phyloP scores from a whole-genome alignment of 2,888 invertebrate genomes.

The Drepana falcataria region DNA sequence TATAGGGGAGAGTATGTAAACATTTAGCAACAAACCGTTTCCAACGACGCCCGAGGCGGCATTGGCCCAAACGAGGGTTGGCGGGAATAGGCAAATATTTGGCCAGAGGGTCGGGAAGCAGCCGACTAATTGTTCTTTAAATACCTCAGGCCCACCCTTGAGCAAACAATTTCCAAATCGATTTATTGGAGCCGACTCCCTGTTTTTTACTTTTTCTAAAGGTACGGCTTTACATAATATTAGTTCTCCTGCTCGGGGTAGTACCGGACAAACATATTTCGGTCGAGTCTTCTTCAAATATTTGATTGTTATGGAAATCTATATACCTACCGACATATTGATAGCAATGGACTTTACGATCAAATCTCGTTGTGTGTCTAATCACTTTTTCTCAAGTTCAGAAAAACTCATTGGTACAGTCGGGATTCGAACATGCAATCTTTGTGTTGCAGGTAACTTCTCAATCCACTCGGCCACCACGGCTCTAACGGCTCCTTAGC shows the following conservation, averaged over 20 bases:
- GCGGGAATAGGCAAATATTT: slow-evolving; percentile 76
- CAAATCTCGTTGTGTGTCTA: too few relatives aligned
- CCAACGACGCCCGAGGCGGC: slow-evolving; percentile 62
- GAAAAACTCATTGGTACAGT: too few relatives aligned
- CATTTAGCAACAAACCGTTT: slow-evolving; percentile 66
- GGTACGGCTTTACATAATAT: slow-evolving; percentile 26
- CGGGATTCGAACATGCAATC: too few relatives aligned
- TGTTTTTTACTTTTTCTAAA: slow-evolving; percentile 45
- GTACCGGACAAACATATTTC: slow-evolving; percentile 51
- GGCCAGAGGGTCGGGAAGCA: slow-evolving; percentile 67
- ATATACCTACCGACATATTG: background rate
- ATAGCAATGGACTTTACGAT: background rate
- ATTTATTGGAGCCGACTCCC: slow-evolving; percentile 63
- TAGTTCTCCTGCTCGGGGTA: slow-evolving; percentile 32
- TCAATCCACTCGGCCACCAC: too few relatives aligned
- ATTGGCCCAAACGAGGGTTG: slow-evolving; percentile 65
- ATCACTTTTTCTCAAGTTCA: too few relatives aligned
- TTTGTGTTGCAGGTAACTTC: too few relatives aligned
- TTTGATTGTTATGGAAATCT: slow-evolving; percentile 23
- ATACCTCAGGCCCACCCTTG: slow-evolving; percentile 68
- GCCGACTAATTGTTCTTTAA: slow-evolving; percentile 77
- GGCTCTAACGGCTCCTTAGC: too few relatives aligned
- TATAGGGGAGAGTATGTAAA: slow-evolving; percentile 64
- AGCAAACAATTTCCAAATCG: slow-evolving; percentile 69
- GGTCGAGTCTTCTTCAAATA: slow-evolving; percentile 35